Base-by-base conservation (phyloP, 1,140 invertebrate genomes). In the Colletes latitarsis region DNA sequence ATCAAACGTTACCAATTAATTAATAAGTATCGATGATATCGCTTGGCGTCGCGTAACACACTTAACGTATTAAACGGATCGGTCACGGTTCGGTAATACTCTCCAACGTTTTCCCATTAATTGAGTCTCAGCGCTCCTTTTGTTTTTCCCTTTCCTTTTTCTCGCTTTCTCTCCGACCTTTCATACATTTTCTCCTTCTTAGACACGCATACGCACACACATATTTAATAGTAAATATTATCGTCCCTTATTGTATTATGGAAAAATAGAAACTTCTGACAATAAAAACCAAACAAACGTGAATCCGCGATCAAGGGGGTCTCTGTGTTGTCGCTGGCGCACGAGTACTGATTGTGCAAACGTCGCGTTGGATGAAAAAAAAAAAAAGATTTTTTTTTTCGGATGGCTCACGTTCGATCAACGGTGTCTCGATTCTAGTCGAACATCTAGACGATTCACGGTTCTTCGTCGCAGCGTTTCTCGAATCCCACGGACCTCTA, bases 201-300 rank as follows among this genome's bases (percentile, higher is more conserved):
- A 71, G 77, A 77, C 74, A 70, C 80, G 64, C 52, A 81, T 67
- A 82, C 81, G 69, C 70, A 76, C 82, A 69, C 71, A 88, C 83
- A 88, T 83, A 89, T 90, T 88, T 89, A 90, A 90, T 91, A 91
- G 85, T 92, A 90, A 91, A 91, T 91, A 92, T 93, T 90, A 89
- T 93, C 88, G 82, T 90, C 77, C 87, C 88, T 92, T 92, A 91
- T 90, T 83, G 81, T 93, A 92, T 91, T 92, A 93, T 93, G 92
- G 91, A 93, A 93, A 93, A 93, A 93, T 93, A 93, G 93, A 93
- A 93, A 93, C 91, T 93, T 93, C 89, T 93, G 92, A 93, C 88
- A 93, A 91, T 93, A 91, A 92, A 91, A 93, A 93, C 88, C 90
- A 93, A 93, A 93, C 91, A 92, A 92, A 93, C 90, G 81, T 90